Evolutionary conservation across 2,888 invertebrate genomes (phyloP).

Genomic region (Apamea sordens): DNA sequence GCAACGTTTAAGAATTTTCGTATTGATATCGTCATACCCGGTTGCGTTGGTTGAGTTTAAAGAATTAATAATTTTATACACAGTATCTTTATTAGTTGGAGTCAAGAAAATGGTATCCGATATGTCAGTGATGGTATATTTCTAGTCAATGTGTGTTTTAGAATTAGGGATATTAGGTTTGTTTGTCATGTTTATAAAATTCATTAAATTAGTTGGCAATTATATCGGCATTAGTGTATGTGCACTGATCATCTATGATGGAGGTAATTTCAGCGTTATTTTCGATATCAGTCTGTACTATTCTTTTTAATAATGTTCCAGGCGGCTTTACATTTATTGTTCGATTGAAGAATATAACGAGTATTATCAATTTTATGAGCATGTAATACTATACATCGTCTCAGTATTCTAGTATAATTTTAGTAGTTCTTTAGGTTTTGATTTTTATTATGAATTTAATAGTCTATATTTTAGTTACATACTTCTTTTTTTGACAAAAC

Average conservation of each 20-base stretch:
- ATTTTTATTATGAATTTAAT: too few species aligned
- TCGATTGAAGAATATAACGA: too few species aligned
- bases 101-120: neutral
- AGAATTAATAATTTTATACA: neutral
- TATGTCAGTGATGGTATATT: neutral
- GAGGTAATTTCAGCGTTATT: neutral
- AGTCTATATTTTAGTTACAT: too few species aligned
- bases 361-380: too few species aligned
- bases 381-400: too few species aligned
- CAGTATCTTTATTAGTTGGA: neutral
- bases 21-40: neutral
- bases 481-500: too few species aligned
- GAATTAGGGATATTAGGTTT: neutral
- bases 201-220: neutral
- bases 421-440: too few species aligned
- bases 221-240: neutral
- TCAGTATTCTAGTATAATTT: too few species aligned
- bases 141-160: neutral
- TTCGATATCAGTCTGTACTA: neutral
- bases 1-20: neutral
- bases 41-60: neutral
- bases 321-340: too few species aligned
- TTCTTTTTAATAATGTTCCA: too few species aligned
- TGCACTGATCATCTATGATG: neutral
- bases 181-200: neutral